Evolutionary conservation across 2,888 invertebrate genomes (phyloP).

Genomic region (Plusia festucae): DNA sequence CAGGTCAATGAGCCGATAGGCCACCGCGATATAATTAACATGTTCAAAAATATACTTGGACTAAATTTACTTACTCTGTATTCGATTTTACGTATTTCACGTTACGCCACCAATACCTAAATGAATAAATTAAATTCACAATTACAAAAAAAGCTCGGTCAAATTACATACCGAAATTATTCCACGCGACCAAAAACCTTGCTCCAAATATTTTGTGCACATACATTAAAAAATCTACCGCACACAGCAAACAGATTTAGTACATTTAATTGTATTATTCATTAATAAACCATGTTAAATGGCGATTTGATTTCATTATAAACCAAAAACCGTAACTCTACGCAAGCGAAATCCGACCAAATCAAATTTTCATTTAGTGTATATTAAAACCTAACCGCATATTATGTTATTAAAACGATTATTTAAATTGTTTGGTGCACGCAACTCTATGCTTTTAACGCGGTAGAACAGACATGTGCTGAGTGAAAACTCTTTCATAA

Average conservation of each 20-base stretch:
- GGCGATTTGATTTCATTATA: slow-evolving; percentile 65
- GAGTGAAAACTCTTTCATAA: neutral
- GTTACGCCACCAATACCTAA: slow-evolving; percentile 11
- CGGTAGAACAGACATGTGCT: neutral
- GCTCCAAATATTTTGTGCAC: slow-evolving; percentile 21
- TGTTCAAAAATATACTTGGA: neutral
- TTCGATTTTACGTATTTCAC: neutral
- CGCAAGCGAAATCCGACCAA: slow-evolving; percentile 62
- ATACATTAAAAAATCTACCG: slow-evolving; percentile 32
- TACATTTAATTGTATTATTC: slow-evolving; percentile 40
- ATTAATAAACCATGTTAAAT: slow-evolving; percentile 60
- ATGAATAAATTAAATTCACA: neutral
- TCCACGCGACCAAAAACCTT: slow-evolving; percentile 14
- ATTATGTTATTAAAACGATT: slow-evolving; percentile 55
- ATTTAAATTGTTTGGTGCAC: slow-evolving; percentile 41
- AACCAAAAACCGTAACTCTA: slow-evolving; percentile 61
- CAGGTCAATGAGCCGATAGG: no score
- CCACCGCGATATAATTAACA: no score
- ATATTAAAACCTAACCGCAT: slow-evolving; percentile 60
- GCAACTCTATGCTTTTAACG: slow-evolving; percentile 23
- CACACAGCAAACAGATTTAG: slow-evolving; percentile 20
- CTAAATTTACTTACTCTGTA: neutral
- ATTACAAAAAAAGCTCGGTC: neutral
- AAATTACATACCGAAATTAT: slow-evolving; percentile 6
- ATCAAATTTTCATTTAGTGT: slow-evolving; percentile 65